Evolutionary conservation across 2,888 invertebrate species (phyloP), one percentile per base, ranked within the genome.

Genomic region (Frankliniella intonsa): DNA sequence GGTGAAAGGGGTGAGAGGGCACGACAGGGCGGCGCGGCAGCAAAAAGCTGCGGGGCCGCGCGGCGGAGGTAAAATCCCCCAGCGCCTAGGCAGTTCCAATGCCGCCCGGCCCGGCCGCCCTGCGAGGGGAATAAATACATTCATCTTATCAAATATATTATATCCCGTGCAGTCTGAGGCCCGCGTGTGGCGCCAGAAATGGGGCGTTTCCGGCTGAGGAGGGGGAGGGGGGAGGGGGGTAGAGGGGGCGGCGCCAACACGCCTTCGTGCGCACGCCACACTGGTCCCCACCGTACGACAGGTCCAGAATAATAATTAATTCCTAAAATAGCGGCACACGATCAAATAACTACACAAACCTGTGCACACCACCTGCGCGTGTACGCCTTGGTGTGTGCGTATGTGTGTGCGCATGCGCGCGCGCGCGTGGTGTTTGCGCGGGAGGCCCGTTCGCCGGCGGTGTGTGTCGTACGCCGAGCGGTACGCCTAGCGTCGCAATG

Each of bases 91-190:
- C 55, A 55, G 55, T 55, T 55, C 55, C 55, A 55, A 17, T 14
- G 11, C 55, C 69, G 22, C 22, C 62, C 14, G 19, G 12, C 62
- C 62, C 69, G 22, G 69, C 62, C 14, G 19, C 62, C 62, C 62
- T 17, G 19, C 62, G 19, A 19, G 14, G 55, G 55, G 22, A n/a
- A 69, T 22, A 76, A 76, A 76, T 76, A 22, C 69, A 25, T 76
- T 76, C 25, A 25, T 76, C 69, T 76, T 76, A 76, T 76, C 69
- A 76, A 76, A 76, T 25, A 76, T 76, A 76, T 22, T 76, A 76
- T 25, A 69, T 69, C 22, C 22, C 69, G 69, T 22, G 11, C 69
- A 22, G 22, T 22, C 69, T 55, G 62, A 17, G 22, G 10, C 22
- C 69, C 69, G 69, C 69, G 69, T 76, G 69, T 19, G 55, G 55